Evolutionary conservation across 2,113 vertebrate genomes (phyloP).

Genomic region (Archocentrus centrarchus): DNA sequence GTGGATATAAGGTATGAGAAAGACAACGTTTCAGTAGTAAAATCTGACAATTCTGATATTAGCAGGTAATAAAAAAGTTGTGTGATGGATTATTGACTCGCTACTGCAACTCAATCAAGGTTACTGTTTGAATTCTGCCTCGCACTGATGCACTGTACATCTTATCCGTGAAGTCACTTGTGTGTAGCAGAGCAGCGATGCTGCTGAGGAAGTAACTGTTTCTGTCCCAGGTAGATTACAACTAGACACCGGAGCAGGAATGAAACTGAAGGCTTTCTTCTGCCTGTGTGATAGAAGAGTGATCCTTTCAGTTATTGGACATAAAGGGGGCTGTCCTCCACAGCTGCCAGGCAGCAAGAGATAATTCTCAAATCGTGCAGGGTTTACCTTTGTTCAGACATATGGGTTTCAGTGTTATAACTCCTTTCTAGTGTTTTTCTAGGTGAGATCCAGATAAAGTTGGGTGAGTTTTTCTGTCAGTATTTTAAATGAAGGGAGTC

Average conservation of each 20-base stretch:
- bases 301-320: conserved; percentile 9
- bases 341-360: conserved; percentile 7
- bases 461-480: neutral
- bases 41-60: neutral
- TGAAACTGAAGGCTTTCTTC: conserved; percentile 9
- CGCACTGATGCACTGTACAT: neutral
- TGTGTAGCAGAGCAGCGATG: neutral
- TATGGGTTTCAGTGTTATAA: neutral
- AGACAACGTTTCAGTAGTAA: neutral
- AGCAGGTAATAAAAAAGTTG: neutral
- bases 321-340: neutral
- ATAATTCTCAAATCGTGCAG: neutral
- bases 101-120: neutral
- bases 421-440: neutral
- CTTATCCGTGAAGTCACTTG: neutral
- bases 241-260: conserved; percentile 20
- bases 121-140: neutral
- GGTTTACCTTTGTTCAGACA: conserved; percentile 7
- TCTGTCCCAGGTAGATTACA: conserved; percentile 29
- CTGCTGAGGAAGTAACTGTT: conserved; percentile 4
- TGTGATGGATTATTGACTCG: no score
- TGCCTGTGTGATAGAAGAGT: neutral
- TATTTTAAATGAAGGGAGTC: neutral
- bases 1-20: neutral
- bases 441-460: neutral